Conservation (phyloP, 2,797 vertebrate genomes). For the Lacerta bilineata region DNA sequence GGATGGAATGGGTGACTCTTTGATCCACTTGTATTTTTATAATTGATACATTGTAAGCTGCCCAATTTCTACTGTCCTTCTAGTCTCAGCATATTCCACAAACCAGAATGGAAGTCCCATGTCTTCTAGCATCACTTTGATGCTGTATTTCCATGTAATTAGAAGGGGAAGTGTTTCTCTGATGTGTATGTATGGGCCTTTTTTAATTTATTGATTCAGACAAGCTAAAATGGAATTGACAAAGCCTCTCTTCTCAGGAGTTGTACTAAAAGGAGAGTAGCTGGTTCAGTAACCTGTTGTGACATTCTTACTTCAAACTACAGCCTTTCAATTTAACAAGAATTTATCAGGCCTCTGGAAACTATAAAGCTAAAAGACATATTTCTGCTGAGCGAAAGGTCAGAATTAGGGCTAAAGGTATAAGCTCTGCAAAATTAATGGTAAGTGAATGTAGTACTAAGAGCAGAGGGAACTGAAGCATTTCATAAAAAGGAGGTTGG, state of each 20-base stretch:
- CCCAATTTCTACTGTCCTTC: neutral
- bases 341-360: conserved; percentile 9
- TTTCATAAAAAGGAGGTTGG: conserved; percentile 41
- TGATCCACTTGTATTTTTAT: neutral
- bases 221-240: neutral
- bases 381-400: conserved; percentile 27
- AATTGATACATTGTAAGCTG: neutral
- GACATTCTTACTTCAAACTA: neutral
- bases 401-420: conserved; percentile 45
- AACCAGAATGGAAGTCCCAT: neutral
- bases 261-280: neutral
- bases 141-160: conserved; percentile 10
- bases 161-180: neutral
- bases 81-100: neutral
- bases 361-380: neutral
- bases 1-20: neutral
- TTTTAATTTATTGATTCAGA: neutral
- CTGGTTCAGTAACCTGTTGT: neutral
- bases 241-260: neutral
- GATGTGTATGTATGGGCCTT: neutral
- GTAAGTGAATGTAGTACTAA: conserved; percentile 51
- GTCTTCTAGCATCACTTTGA: neutral
- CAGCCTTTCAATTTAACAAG: fast-evolving
- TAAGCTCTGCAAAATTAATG: conserved; percentile 49
- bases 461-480: conserved; percentile 49